A percentile compares a stretch with the other conserved stretches of the same genome.
Conservation (phyloP, 2,888 invertebrate species). For the Neoitamus cyanurus region DNA sequence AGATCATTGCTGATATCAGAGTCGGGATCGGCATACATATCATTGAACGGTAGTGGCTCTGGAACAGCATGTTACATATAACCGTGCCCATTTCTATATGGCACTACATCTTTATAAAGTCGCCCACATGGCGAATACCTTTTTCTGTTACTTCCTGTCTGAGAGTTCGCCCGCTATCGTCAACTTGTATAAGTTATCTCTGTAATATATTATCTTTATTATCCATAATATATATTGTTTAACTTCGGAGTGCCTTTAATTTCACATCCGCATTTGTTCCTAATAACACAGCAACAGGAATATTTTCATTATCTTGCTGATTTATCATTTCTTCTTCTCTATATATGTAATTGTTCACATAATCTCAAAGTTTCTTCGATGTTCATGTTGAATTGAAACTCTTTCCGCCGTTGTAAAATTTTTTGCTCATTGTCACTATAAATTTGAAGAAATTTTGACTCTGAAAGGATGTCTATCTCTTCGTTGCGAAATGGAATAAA, state of each 20-base stretch:
- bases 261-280: too few relatives aligned
- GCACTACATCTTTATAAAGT: too few relatives aligned
- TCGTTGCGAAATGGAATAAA: conserved; percentile 57
- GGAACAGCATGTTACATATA: too few relatives aligned
- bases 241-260: too few relatives aligned
- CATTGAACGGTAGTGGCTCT: conserved; percentile 54
- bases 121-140: too few relatives aligned
- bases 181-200: too few relatives aligned
- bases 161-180: too few relatives aligned
- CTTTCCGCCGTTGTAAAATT: conserved; percentile 52
- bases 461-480: conserved; percentile 51
- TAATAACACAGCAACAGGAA: conserved; percentile 49
- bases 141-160: too few relatives aligned
- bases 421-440: conserved; percentile 51
- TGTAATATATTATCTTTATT: too few relatives aligned
- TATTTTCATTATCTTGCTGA: conserved; percentile 48
- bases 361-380: conserved; percentile 57
- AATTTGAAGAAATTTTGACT: conserved; percentile 52
- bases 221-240: too few relatives aligned
- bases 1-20: conserved; percentile 54
- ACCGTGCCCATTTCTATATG: too few relatives aligned
- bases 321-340: conserved; percentile 50
- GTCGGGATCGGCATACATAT: conserved; percentile 54
- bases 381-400: conserved; percentile 56
- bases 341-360: conserved; percentile 55